Evolutionary conservation across 2,113 vertebrate species (phyloP), one percentile per base, ranked within the genome.

Genomic region (Rattus rattus): DNA sequence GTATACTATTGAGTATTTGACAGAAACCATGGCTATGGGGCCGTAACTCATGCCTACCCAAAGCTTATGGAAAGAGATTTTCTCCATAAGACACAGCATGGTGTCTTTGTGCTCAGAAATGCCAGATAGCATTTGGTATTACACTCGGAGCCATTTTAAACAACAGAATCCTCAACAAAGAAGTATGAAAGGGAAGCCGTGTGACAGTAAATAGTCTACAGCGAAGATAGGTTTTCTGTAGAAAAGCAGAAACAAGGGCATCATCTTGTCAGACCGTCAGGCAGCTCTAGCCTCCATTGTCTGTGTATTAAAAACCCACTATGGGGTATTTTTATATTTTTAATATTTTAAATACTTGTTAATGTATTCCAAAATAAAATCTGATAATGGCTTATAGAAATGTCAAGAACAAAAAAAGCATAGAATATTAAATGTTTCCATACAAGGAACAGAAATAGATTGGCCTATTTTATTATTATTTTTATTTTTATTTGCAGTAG

Each of bases 381-480:
- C 56, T 80, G n/a, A 67, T 61, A 54, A 54, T 91, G 49, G 12
- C 76, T 93, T 95, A 84, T 96, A 81, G 94, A 95, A 96, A 94
- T 77, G 30, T 94, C 90, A 97, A 75, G 59, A 94, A 54, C 70
- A 24, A 85, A 69, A 14, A 89, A 91, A 89, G 39, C 10, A 33
- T 36, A 52, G 47, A 92, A 39, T 86, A 56, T 81, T 73, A 84
- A 81, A 39, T 67, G 36, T 94, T 96, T 90, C 73, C 36, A n/a
- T 91, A 92, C 47, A 88, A 49, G 26, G 30, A 86, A 81, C 20
- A 76, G 90, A 96, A 95, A 90, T 59, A 94, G 95, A 93, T 52
- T 36, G 52, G 17, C 52, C 63, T 76, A 9, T 1, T 85, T 17
- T 93, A 43, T 76, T 94, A 36, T 49, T 76, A 28, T 47, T 77